phyloP scores from a whole-genome alignment of 2,113 vertebrate genomes.

The Microtus oregoni region DNA sequence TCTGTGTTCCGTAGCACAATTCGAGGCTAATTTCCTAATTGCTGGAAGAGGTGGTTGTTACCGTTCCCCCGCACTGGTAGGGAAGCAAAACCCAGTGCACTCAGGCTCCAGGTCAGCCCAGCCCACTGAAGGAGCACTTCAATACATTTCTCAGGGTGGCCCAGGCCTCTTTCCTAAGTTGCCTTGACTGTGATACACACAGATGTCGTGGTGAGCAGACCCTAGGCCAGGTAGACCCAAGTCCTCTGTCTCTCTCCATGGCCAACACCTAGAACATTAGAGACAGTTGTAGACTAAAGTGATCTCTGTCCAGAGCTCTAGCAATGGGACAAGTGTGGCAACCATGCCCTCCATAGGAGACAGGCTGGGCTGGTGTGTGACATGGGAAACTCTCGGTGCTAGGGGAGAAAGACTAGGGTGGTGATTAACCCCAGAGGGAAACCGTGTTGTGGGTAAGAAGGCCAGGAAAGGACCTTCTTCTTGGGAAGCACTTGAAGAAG shows the following conservation, averaged over 20 bases:
- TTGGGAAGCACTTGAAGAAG: neutral
- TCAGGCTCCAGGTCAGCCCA: neutral
- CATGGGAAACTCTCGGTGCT: neutral
- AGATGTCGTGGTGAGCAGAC: neutral
- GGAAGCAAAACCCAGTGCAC: neutral
- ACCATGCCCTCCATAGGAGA: neutral
- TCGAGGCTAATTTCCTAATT: neutral
- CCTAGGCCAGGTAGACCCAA: neutral
- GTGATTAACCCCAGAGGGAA: neutral
- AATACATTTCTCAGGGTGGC: neutral
- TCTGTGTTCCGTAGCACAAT: neutral
- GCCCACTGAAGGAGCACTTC: neutral
- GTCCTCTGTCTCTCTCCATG: neutral
- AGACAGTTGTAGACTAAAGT: neutral
- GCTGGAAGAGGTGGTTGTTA: neutral
- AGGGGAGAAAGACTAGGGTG: neutral
- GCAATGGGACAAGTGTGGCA: neutral
- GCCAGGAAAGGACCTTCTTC: neutral
- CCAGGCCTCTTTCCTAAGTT: neutral
- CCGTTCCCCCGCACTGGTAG: accelerated
- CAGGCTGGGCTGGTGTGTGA: neutral
- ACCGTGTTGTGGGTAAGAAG: neutral
- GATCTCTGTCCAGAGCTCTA: neutral
- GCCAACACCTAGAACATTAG: neutral
- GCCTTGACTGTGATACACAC: neutral